Conservation (phyloP, 2,113 vertebrate genomes). For the Paramormyrops kingsleyae region DNA sequence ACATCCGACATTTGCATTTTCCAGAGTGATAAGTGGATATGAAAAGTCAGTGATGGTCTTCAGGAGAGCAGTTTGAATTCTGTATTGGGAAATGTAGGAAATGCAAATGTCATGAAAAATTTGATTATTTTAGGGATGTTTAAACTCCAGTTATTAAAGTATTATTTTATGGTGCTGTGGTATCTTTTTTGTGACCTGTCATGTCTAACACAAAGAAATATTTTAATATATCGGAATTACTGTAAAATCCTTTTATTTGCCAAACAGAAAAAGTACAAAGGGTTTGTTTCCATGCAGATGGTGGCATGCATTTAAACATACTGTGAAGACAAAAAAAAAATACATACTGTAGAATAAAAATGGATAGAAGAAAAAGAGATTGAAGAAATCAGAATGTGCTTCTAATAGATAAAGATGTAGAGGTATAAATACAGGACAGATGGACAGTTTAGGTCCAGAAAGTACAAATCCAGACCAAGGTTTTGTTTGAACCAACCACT, state of each 20-base stretch:
- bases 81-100: neutral
- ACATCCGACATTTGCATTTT: neutral
- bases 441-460: too few species aligned
- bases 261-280: neutral
- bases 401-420: neutral
- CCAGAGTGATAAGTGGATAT: neutral
- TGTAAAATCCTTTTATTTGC: neutral
- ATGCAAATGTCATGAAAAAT: neutral
- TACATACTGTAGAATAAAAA: neutral
- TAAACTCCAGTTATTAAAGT: neutral
- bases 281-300: neutral
- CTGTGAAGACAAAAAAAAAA: neutral
- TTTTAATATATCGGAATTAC: neutral
- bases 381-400: neutral
- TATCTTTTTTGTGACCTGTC: neutral
- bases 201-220: neutral
- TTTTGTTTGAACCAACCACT: too few species aligned
- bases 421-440: neutral
- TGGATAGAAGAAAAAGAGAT: neutral
- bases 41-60: neutral
- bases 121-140: neutral
- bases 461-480: too few species aligned
- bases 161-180: neutral
- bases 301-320: neutral
- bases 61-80: neutral